Evolutionary conservation across 2,113 vertebrate genomes (phyloP).

Genomic region (Oreotrochilus melanogaster): DNA sequence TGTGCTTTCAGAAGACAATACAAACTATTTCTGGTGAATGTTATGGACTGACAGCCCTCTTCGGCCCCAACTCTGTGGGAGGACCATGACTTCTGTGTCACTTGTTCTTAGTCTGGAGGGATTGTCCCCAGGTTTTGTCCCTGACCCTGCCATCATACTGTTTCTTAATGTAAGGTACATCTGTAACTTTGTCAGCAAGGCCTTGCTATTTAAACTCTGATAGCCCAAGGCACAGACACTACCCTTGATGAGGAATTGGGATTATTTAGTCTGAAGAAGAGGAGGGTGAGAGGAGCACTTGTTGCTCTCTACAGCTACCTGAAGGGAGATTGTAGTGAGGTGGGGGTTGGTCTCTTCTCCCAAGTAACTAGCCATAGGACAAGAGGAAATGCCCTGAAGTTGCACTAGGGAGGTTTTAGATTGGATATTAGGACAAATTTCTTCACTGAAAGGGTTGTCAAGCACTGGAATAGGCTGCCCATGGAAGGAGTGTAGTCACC

Average conservation of each 20-base stretch:
- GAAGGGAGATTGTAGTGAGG: too few relatives aligned
- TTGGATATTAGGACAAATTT: too few relatives aligned
- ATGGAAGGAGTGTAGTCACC: too few relatives aligned
- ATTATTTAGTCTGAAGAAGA: too few relatives aligned
- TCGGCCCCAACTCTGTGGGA: neutral
- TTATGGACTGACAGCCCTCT: neutral
- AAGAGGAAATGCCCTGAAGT: too few relatives aligned
- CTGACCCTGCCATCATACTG: neutral
- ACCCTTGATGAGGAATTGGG: neutral
- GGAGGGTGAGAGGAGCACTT: too few relatives aligned
- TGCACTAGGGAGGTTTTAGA: too few relatives aligned
- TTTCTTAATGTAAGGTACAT: neutral
- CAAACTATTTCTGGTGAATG: neutral
- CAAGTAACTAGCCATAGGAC: too few relatives aligned
- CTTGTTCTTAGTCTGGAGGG: neutral
- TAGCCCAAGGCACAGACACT: neutral
- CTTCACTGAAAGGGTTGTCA: too few relatives aligned
- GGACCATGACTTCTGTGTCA: rapidly evolving
- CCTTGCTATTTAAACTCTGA: neutral
- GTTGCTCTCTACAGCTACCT: too few relatives aligned
- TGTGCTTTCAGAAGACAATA: neutral
- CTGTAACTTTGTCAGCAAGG: neutral
- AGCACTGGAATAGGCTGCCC: too few relatives aligned
- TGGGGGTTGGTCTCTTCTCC: too few relatives aligned
- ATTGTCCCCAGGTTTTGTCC: neutral